Conservation (phyloP, 37 sponge, comb jelly and placozoan genomes). For the Corticium candelabrum region DNA sequence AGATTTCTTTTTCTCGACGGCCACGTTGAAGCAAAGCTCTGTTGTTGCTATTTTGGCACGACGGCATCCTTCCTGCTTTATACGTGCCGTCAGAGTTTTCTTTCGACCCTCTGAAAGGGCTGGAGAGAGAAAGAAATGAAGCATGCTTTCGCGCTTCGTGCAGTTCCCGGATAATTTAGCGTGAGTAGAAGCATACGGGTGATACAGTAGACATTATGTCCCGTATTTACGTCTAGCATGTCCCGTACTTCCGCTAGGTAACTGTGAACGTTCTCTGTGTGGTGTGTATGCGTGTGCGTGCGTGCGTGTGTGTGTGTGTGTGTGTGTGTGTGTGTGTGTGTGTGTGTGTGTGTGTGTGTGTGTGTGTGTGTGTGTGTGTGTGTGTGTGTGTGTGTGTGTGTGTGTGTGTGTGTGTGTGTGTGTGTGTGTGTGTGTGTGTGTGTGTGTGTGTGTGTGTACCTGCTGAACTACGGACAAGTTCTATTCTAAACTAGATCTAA, state of each 20-base stretch:
- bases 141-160: no score
- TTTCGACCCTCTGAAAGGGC: not conserved
- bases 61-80: not conserved
- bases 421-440: constrained; percentile 13
- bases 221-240: no score
- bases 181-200: no score
- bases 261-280: not conserved
- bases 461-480: no score
- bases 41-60: not conserved
- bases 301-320: constrained; percentile 21
- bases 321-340: constrained; percentile 16
- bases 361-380: constrained; percentile 19
- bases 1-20: not conserved
- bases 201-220: no score
- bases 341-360: constrained; percentile 12
- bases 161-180: not conserved
- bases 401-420: constrained; percentile 7
- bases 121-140: constrained; percentile 1
- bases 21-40: not conserved
- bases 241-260: no score
- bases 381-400: constrained; percentile 13
- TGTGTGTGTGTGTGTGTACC: constrained; percentile 11
- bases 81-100: not conserved
- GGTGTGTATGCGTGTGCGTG: constrained; percentile 15
- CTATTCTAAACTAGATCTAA: no score